Conservation (phyloP, 1,140 invertebrate genomes). For the Leptinotarsa lineolata region DNA sequence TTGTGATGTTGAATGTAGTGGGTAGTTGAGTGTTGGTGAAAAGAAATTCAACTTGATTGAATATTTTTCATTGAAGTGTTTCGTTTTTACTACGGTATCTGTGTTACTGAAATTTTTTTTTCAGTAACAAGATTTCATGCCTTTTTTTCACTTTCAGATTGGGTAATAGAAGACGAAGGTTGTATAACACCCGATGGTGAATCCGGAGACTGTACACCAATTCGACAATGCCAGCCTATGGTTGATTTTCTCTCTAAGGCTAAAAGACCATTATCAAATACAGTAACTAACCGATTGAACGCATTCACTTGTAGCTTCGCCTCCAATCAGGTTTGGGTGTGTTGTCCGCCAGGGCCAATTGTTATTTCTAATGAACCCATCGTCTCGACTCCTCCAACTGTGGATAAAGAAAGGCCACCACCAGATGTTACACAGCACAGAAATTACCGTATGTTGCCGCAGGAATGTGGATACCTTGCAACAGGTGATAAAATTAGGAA, state of each 20-base stretch:
- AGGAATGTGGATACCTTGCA: slow-evolving; percentile 55
- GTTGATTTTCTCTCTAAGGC: slow-evolving; percentile 32
- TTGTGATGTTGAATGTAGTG: no score
- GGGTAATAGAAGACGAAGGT: slow-evolving; percentile 47
- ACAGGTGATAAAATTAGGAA: slow-evolving; percentile 59
- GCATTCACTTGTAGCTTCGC: slow-evolving; percentile 41
- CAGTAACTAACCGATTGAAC: slow-evolving; percentile 44
- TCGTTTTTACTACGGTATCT: no score
- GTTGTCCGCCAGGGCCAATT: slow-evolving; percentile 54
- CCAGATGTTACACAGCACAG: slow-evolving; percentile 61
- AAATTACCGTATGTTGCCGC: slow-evolving; percentile 60
- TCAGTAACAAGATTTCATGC: no score
- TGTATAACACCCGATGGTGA: slow-evolving; percentile 54
- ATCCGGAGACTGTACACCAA: slow-evolving; percentile 54
- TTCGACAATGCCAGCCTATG: slow-evolving; percentile 54
- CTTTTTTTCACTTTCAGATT: slow-evolving; percentile 44
- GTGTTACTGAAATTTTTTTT: no score
- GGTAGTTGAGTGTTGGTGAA: no score
- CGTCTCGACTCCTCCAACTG: neutral
- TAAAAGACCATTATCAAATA: slow-evolving; percentile 49
- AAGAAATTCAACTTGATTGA: no score
- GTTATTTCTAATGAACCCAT: neutral
- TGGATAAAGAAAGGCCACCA: slow-evolving; percentile 31
- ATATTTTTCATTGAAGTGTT: no score
- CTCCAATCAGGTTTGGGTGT: slow-evolving; percentile 34